A percentile compares a stretch with the other conserved stretches of the same genome.
Conservation (phyloP, 2,113 vertebrate genomes). For the Takifugu flavidus region DNA sequence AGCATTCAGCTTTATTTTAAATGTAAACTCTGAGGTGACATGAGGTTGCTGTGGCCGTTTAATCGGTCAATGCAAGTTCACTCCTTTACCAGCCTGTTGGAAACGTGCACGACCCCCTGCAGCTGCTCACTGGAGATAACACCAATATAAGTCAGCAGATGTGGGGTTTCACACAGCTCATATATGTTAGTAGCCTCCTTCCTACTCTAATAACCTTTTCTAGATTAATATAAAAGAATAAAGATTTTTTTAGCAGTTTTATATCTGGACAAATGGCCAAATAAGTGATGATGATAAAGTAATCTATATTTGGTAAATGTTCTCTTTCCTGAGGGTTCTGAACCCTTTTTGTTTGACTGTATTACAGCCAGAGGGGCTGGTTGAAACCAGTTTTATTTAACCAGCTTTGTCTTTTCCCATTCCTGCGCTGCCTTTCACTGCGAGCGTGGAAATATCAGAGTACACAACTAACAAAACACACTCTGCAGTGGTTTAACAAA, state of each 20-base stretch:
- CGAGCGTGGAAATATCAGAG: conserved; percentile 6
- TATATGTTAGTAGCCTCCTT: background rate
- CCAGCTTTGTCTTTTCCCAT: conserved; percentile 40
- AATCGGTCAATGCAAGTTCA: background rate
- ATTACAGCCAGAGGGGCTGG: conserved; percentile 8
- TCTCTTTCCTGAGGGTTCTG: too few species aligned
- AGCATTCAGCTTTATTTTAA: background rate
- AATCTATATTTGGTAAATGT: too few species aligned
- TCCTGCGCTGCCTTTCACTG: conserved; percentile 29
- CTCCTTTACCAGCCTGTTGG: conserved; percentile 6
- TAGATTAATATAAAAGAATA: background rate
- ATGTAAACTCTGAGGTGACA: background rate
- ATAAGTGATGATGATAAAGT: too few species aligned
- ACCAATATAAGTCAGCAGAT: conserved; percentile 25
- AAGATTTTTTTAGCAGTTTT: too few species aligned
- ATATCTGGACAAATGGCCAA: too few species aligned
- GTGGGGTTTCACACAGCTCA: conserved; percentile 44
- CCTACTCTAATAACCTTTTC: background rate
- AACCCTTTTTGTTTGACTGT: background rate
- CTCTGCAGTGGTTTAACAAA: too few species aligned
- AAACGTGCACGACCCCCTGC: conserved; percentile 2
- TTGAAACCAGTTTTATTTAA: conserved; percentile 36
- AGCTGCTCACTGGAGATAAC: conserved; percentile 12
- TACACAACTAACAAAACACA: background rate
- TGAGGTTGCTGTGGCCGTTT: background rate